A percentile compares a stretch with the other conserved stretches of the same genome.
Evolutionary conservation across 1,140 invertebrate species (phyloP).

Genomic region (Ceratoteleas bidentatus): DNA sequence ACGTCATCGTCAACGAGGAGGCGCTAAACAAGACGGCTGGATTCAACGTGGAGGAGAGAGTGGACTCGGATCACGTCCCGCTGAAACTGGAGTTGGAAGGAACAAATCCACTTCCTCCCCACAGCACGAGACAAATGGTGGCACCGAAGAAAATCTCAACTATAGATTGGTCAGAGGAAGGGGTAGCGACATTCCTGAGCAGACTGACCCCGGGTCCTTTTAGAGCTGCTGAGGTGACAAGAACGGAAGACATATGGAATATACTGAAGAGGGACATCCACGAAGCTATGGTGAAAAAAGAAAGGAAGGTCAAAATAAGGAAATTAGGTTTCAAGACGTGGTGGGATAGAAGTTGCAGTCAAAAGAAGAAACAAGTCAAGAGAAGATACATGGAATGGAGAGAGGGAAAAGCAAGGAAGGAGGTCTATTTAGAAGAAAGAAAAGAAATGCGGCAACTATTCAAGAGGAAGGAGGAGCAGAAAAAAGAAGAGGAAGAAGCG

Average conservation of each 20-base stretch:
- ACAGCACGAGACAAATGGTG: neutral
- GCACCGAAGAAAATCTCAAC: neutral
- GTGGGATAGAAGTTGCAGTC: conserved; percentile 1
- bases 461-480: neutral
- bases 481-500: conserved; percentile 4
- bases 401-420: neutral
- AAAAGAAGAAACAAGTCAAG: neutral
- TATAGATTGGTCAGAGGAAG: conserved; percentile 2
- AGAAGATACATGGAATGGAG: conserved; percentile 2
- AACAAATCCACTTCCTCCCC: neutral
- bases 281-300: neutral
- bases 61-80: neutral
- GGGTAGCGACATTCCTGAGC: neutral
- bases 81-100: neutral
- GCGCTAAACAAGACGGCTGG: neutral
- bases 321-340: neutral
- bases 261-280: neutral
- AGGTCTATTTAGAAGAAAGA: neutral
- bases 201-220: neutral
- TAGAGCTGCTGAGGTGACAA: neutral
- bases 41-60: neutral
- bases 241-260: neutral
- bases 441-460: neutral
- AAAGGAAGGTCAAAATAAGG: neutral
- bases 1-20: neutral